Conservation (phyloP, 2,113 vertebrate genomes). For the Equus przewalskii region DNA sequence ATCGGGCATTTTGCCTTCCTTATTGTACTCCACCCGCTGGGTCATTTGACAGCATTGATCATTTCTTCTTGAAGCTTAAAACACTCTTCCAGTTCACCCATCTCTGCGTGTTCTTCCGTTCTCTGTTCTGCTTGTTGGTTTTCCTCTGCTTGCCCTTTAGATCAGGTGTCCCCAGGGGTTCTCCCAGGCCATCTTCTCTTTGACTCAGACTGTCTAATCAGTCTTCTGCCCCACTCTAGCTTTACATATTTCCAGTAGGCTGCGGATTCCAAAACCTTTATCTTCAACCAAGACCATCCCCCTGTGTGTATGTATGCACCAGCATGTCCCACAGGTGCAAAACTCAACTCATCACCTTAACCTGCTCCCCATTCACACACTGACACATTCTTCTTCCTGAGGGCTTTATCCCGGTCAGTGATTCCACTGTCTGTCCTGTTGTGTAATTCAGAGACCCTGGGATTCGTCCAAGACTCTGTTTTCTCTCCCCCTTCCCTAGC, state of each 20-base stretch:
- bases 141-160: neutral
- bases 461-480: neutral
- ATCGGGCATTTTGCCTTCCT: neutral
- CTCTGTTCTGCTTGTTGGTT: neutral
- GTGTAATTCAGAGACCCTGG: neutral
- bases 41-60: neutral
- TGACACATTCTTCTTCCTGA: neutral
- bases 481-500: neutral
- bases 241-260: neutral
- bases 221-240: neutral
- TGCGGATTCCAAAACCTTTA: neutral
- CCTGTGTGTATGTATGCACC: neutral
- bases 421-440: neutral
- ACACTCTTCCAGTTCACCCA: neutral
- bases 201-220: neutral
- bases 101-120: neutral
- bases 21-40: neutral
- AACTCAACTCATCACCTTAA: neutral
- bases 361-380: neutral
- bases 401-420: neutral
- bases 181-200: neutral
- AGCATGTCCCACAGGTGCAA: neutral
- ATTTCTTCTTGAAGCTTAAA: constrained; percentile 17
- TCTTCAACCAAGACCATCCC: neutral
- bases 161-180: neutral